Conservation (phyloP, 2,113 vertebrate species). For the Motacilla alba region DNA sequence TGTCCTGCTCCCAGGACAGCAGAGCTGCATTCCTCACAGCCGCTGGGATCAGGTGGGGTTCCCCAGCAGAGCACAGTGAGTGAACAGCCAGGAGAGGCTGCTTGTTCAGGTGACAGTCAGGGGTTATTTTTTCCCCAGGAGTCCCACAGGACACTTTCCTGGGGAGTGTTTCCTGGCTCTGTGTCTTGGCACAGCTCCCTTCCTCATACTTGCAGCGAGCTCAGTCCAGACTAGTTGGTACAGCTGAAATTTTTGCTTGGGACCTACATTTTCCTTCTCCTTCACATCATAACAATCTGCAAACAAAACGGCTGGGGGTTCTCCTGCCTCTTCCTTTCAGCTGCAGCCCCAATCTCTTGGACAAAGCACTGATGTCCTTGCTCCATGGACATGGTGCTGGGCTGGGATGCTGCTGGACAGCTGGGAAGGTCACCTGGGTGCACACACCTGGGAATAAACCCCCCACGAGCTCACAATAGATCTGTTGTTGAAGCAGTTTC, state of each 20-base stretch:
- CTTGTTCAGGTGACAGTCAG: background rate
- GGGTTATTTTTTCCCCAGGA: background rate
- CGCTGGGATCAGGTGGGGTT: background rate
- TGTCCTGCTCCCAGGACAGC: background rate
- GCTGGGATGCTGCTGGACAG: background rate
- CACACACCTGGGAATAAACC: background rate
- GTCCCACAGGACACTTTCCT: background rate
- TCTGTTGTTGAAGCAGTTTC: background rate
- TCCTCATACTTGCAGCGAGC: background rate
- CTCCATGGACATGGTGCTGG: background rate
- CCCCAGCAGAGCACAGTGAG: background rate
- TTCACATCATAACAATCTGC: background rate
- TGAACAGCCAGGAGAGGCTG: background rate
- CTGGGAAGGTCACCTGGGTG: background rate
- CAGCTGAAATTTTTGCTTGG: background rate
- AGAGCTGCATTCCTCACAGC: background rate
- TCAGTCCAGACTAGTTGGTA: background rate
- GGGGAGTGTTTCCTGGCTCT: background rate
- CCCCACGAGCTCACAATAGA: accelerated
- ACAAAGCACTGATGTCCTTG: background rate
- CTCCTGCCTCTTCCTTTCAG: background rate
- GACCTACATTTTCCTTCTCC: background rate
- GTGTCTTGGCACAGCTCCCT: background rate
- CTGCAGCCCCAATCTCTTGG: background rate
- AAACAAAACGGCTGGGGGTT: accelerated